Conservation (phyloP, 2,888 invertebrate genomes). For the Unio delphinus region DNA sequence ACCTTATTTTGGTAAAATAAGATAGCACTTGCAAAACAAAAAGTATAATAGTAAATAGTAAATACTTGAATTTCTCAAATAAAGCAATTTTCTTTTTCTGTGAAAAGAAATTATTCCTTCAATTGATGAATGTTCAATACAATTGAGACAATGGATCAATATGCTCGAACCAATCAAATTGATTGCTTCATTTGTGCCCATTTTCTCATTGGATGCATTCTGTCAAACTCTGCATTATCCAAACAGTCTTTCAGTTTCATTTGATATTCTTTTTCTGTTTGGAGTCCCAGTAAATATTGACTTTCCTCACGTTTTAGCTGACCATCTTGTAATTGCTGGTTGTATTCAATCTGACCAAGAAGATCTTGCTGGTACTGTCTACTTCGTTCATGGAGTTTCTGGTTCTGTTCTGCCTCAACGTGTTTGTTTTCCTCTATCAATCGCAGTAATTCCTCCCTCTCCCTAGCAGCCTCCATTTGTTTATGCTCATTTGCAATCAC, state of each 20-base stretch:
- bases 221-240: conserved; percentile 58
- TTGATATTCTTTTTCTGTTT: conserved; percentile 64
- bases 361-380: conserved; percentile 63
- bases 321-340: conserved; percentile 46
- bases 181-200: no score
- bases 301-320: conserved; percentile 55
- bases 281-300: conserved; percentile 45
- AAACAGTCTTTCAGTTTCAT: conserved; percentile 59
- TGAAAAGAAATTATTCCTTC: no score
- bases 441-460: conserved; percentile 52
- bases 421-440: conserved; percentile 64
- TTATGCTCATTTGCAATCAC: conserved; percentile 56
- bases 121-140: no score
- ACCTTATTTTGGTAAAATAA: no score
- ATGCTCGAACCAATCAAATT: no score
- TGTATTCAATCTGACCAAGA: conserved; percentile 65
- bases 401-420: conserved; percentile 54
- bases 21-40: no score
- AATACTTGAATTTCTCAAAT: no score
- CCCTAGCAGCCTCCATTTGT: conserved; percentile 53
- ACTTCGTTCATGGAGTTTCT: conserved; percentile 44
- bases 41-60: no score
- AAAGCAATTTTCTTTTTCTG: no score
- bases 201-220: conserved; percentile 65
- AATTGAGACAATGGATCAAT: no score